Base-by-base conservation (phyloP, 2,113 vertebrate genomes). In the Balaeniceps rex region DNA sequence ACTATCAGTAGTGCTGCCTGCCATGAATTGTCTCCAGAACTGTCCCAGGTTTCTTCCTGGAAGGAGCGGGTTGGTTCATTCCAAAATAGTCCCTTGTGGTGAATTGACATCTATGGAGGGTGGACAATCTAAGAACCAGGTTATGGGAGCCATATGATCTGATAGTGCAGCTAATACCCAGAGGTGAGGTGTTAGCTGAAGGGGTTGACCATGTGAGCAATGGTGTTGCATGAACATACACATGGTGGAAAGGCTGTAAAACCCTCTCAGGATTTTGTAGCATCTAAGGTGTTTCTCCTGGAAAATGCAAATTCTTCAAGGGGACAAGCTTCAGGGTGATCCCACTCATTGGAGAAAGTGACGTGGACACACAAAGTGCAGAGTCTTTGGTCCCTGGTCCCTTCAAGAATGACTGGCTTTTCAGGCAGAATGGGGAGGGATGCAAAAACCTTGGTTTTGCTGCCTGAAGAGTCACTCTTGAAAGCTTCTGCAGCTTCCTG, bases 301-400 rank as follows among this genome's bases (percentile, higher is more conserved):
- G n/a, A 63, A 75, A 63, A 71, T 40, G 13, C 6, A 46, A 40
- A 7, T 25, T 87, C 26, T 44, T 75, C 55, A 58, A 63, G 25
- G 22, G 9, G 14, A 33, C 9, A 22, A 68, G 11, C 44, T 69
- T 10, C 40, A 42, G 13, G 0, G 0, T 54, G 38, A 44, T n/a
- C 34, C 24, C 25, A 29, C 6, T 24, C 3, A 4, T 11, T 68
- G 57, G 42, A 28, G 88, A 85, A 85, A 40, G 11, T 40, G 51
- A 75, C 4, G 5, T 34, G 31, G 14, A 5, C 61, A 19, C 14
- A 63, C 3, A n/a, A 38, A 72, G 10, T 29, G 13, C 19, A 17
- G 6, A 46, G 33, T 26, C 24, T 70, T 74, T 54, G 17, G 25
- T 82, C 33, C 22, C 40, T 66, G 19, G 8, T 34, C 72, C 26